phyloP scores from a whole-genome alignment of 2,797 vertebrate genomes.

The Gallinago nigripennis region DNA sequence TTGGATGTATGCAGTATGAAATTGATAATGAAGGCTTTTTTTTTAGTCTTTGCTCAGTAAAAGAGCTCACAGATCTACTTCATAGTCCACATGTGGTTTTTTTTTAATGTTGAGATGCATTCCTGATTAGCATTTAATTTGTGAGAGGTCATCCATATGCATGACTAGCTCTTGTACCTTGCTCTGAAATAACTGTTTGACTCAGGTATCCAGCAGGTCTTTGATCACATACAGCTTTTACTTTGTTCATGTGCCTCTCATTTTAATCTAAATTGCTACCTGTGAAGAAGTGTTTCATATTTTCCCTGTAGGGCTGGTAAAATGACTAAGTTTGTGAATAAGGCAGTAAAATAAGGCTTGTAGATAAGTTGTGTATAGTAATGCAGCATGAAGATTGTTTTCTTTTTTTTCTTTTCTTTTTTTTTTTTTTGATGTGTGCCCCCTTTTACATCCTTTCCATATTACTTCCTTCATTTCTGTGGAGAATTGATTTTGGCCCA shows the following conservation, averaged over 20 bases:
- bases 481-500: constrained; percentile 25
- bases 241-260: constrained; percentile 28
- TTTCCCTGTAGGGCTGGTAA: constrained; percentile 30
- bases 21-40: neutral
- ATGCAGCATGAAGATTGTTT: constrained; percentile 20
- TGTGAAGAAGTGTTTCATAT: constrained; percentile 25
- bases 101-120: constrained; percentile 1
- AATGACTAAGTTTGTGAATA: constrained; percentile 39
- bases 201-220: constrained; percentile 54
- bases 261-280: constrained; percentile 38
- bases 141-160: constrained; percentile 66
- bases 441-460: neutral
- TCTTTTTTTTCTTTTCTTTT: neutral
- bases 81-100: neutral
- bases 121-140: constrained; percentile 59
- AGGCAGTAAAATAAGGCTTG: neutral
- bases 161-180: constrained; percentile 46
- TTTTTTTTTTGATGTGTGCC: neutral
- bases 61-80: neutral
- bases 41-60: neutral
- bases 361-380: constrained; percentile 35
- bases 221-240: constrained; percentile 47
- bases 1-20: neutral
- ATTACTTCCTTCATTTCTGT: neutral
- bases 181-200: constrained; percentile 54